Conservation (phyloP, 2,888 invertebrate genomes). For the Uloborus plumipes region DNA sequence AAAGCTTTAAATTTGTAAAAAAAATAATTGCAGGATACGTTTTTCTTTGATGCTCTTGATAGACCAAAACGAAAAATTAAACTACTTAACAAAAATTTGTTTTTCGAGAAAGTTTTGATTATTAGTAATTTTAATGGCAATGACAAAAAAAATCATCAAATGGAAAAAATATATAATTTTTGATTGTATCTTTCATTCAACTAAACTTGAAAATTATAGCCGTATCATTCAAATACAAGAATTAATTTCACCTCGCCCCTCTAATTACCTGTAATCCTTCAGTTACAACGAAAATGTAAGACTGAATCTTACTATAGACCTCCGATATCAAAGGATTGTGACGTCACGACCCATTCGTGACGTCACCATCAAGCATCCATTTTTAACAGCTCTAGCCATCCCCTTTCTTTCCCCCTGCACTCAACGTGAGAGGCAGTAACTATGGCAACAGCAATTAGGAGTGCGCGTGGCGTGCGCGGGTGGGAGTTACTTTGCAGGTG, state of each 20-base stretch:
- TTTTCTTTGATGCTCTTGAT: too few species aligned
- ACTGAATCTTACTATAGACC: background rate
- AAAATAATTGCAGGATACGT: too few species aligned
- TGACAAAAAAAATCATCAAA: too few species aligned
- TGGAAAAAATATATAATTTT: too few species aligned
- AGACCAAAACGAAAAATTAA: too few species aligned
- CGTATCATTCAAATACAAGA: too few species aligned
- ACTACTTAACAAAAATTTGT: too few species aligned
- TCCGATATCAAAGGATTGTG: background rate
- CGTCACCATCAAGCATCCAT: conserved; percentile 29
- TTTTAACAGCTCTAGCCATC: conserved; percentile 8
- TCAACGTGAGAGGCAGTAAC: conserved; percentile 41
- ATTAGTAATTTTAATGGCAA: too few species aligned
- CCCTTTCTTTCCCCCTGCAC: conserved; percentile 7
- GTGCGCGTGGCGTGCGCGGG: conserved; percentile 60
- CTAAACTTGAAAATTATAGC: too few species aligned
- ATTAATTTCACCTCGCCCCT: background rate
- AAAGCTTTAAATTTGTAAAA: too few species aligned
- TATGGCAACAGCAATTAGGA: conserved; percentile 61
- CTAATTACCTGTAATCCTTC: background rate
- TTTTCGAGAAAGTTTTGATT: too few species aligned
- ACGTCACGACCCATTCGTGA: background rate
- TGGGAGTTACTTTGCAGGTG: conserved; percentile 61
- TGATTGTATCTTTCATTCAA: too few species aligned
- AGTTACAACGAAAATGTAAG: background rate